Evolutionary conservation across 2,797 vertebrate genomes (phyloP), one percentile per base, ranked within the genome.

Genomic region (Glossophaga mutica): DNA sequence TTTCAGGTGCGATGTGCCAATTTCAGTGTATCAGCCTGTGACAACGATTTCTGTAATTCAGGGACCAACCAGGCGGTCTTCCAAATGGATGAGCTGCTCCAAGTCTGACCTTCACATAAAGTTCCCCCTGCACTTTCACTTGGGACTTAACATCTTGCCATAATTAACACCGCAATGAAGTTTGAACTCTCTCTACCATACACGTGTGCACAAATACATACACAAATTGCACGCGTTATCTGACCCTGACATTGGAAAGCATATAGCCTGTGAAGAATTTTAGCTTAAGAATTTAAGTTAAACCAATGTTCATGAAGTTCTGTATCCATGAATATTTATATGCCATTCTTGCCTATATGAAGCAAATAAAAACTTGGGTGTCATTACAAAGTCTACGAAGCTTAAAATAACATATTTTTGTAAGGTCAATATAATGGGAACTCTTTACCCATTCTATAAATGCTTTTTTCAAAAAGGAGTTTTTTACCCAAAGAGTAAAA

Each of bases 291-390:
- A 55, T 55, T 55, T 22, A 50, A 71, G 24, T 37, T 76, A 89
- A 96, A 91, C 19, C 44, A 24, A 84, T 71, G 92, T 82, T 79
- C 77, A 93, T 32, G 29, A 94, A 89, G 37, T 57, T 82, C 48
- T 34, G 70, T 16, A 76, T 42, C 82, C 3, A 59, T n/a, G 18
- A 48, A 71, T 73, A 74, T 84, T 57, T 32, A 37, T 22, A 71
- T 48, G 15, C 34, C 70, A 89, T 26, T 96, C 24, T 62, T 76
- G 34, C 16, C 81, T 59, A 71, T 39, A 12, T n/a, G 15, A 90
- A 83, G 9, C 44, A 83, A 95, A 87, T 78, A 91, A 82, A 82
- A 87, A 57, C n/a, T 24, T 88, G 52, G 11, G 6, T 94, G 6
- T 92, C 14, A 70, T 57, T 78, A 59, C 24, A 81, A 95, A 88